Base-by-base conservation (phyloP, 2,113 vertebrate species). In the Dendropsophus ebraccatus region DNA sequence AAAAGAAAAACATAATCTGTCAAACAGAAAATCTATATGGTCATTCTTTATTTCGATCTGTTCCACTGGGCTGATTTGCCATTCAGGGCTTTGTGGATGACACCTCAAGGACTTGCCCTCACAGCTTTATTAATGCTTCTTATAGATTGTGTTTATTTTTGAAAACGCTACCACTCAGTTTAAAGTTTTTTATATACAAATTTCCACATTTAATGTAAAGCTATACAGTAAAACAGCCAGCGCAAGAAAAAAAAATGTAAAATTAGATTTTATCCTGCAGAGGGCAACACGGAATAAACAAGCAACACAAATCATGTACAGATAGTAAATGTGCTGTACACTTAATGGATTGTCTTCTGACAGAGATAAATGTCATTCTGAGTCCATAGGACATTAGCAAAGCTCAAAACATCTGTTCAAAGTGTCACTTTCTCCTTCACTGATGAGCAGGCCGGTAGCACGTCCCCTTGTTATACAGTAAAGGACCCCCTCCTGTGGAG, bases 311-410 rank as follows among this genome's bases (percentile, higher is more conserved):
- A 81, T 74, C 77, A 45, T 81, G 70, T 70, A 74, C 56, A 73
- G 79, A 79, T 81, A 54, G 62, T 72, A 87, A 87, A 81, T 81
- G 23, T 87, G 85, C 69, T 87, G 85, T 74, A 80, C 67, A 81
- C 69, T 87, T 87, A 87, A 87, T 81, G 67, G 84, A 86, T 86
- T 79, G 70, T 81, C 60, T 81, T 81, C 52, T 81, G 85, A 87
- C 85, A 87, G 69, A 87, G 85, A 87, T 87, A 81, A 87, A 87
- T 87, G 85, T 81, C 78, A 87, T 54, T 87, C 77, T 81, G 69
- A 80, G 85, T 87, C 85, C 85, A 87, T 54, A 87, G 85, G 85
- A 87, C 85, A 86, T 86, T 86, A 86, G 85, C 85, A 81, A 81
- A 81, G 67, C 85, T 74, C 77, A 74, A 86, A 86, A 86, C 85